Conservation (phyloP, 2,113 vertebrate species). For the Seriola aureovittata region DNA sequence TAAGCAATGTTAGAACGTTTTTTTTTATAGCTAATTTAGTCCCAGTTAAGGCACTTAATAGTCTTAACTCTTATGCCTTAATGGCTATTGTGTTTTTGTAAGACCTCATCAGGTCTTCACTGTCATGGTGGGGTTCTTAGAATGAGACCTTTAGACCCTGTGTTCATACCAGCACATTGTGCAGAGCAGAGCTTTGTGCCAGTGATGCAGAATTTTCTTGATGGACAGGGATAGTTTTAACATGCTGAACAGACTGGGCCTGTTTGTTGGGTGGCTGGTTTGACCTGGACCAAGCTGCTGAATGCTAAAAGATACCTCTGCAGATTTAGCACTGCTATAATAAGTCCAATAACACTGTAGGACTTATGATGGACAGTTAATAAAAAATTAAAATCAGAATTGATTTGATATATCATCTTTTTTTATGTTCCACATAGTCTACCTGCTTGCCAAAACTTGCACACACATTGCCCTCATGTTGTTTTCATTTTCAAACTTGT, state of each 20-base stretch:
- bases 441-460: not conserved
- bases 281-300: not conserved
- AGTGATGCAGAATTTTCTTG: constrained; percentile 12
- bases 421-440: not conserved
- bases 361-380: not conserved
- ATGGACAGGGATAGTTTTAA: constrained; percentile 23
- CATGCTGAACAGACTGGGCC: constrained; percentile 24
- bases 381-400: not conserved
- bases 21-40: too few species aligned
- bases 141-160: not conserved
- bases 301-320: not conserved
- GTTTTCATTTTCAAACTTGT: not conserved
- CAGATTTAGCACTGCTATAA: not conserved
- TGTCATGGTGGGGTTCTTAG: not conserved
- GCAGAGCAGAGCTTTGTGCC: not conserved
- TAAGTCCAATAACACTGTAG: not conserved
- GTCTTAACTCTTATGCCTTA: not conserved
- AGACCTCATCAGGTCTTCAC: not conserved
- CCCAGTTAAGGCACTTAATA: not conserved
- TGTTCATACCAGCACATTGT: not conserved
- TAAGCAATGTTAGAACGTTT: too few species aligned
- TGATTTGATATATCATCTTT: not conserved
- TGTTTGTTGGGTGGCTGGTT: constrained; percentile 33
- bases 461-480: not conserved
- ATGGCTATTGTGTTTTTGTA: not conserved